phyloP scores from a whole-genome alignment of 2,113 vertebrate species.

The Alethe castanea region DNA sequence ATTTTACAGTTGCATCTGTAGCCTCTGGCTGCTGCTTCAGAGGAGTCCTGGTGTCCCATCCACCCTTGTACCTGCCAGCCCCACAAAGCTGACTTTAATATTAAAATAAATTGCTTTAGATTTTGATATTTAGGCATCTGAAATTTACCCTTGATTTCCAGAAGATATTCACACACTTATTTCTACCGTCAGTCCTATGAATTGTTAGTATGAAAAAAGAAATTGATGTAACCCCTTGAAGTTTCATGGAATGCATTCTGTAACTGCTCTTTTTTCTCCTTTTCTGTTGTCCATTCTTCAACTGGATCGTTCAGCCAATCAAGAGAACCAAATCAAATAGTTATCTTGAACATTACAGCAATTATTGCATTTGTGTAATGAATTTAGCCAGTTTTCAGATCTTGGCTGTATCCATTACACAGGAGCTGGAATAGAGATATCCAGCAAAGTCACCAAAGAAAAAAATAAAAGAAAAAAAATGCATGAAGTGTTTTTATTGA shows the following conservation, averaged over 20 bases:
- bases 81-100: not conserved
- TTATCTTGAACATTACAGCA: not conserved
- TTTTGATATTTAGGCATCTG: not conserved
- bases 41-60: not conserved
- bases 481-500: not conserved
- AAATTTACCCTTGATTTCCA: not conserved
- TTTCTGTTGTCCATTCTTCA: not conserved
- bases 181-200: not conserved
- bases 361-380: not conserved
- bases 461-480: not conserved
- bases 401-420: not conserved
- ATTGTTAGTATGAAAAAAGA: not conserved
- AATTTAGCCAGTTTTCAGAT: not conserved
- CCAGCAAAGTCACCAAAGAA: not conserved
- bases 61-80: not conserved
- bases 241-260: not conserved
- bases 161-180: not conserved
- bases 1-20: not conserved
- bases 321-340: not conserved
- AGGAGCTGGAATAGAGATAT: not conserved
- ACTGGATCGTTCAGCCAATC: rapidly evolving
- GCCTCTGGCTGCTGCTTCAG: not conserved
- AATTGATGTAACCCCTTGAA: not conserved
- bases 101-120: not conserved
- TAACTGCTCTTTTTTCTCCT: not conserved